Evolutionary conservation across 2,113 vertebrate species (phyloP), one percentile per base, ranked within the genome.

Genomic region (Saiga tatarica): DNA sequence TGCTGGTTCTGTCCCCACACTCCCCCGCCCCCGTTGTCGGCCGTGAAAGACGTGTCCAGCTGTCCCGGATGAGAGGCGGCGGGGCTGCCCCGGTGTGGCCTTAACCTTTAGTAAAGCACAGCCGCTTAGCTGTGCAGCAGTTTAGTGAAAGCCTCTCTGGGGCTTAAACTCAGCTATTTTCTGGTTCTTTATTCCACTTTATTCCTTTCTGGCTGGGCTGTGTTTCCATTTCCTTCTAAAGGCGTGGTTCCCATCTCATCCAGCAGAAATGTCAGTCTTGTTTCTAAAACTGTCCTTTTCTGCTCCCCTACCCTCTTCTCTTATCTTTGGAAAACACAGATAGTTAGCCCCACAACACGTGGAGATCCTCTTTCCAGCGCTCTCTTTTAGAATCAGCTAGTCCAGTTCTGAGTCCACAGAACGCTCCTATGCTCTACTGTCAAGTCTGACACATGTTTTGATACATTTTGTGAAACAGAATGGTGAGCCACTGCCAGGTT

Each of bases 261-360:
- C 87, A 91, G 50, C 60, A 84, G 45, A 96, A 92, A 95, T 62
- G 42, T 89, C 57, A n/a, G 39, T 85, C 74, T 94, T 94, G 67
- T 57, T 94, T 83, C 82, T 92, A 55, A 97, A 88, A 71, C 64
- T 85, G n/a, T 45, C 36, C 25, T 91, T 83, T 57, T 87, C 88
- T 83, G 60, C 26, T 39, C 10, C 6, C 33, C 1, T 39, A 17
- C 15, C 45, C 42, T 33, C 45, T 42, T 47, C 85, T 71, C 89
- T 91, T 83, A 67, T 95, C 85, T 92, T 94, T 57, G n/a, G 78
- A 21, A 85, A 50, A 53, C 12, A 12, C 42, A 52, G 45, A 10
- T 53, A 91, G 83, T 25, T 33, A 92, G 12, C 12, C 47, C 47
- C 12, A 17, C n/a, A 39, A 81, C 42, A 25, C 28, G 13, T 64